A percentile compares a stretch with the other conserved stretches of the same genome.
These are phyloP conservation scores for Steromphala cineraria DNA, from an alignment of 2,888 invertebrate species.

Conservation along the genomic window DNA sequence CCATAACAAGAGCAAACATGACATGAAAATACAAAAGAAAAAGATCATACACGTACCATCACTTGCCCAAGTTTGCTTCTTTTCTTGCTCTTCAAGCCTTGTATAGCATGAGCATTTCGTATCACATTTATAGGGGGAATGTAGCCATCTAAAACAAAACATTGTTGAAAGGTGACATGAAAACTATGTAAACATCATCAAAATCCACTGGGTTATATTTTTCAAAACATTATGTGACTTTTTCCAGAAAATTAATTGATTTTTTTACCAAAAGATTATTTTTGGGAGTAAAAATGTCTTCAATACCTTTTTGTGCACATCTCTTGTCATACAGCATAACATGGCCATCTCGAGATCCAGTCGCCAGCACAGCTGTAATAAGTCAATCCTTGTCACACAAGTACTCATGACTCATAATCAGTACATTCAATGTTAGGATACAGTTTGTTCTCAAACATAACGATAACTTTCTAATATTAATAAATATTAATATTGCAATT, in stretches of 20 bases:
- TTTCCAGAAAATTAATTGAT: too few relatives aligned
- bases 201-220: background rate
- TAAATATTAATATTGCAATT: too few relatives aligned
- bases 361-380: constrained; percentile 85
- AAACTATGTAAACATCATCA: background rate
- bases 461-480: too few relatives aligned
- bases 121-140: constrained; percentile 84
- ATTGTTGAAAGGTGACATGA: background rate
- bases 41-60: constrained; percentile 3
- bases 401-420: too few relatives aligned
- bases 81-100: constrained; percentile 32
- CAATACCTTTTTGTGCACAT: constrained; percentile 62
- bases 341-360: constrained; percentile 91
- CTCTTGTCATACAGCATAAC: constrained; percentile 90
- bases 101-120: constrained; percentile 80
- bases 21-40: too few relatives aligned
- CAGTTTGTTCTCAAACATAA: too few relatives aligned
- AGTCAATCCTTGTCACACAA: too few relatives aligned
- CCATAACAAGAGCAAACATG: too few relatives aligned
- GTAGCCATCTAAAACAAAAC: constrained; percentile 49
- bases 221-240: background rate
- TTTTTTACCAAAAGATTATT: background rate
- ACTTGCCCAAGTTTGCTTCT: constrained; percentile 23
- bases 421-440: too few relatives aligned
- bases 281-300: too few relatives aligned